Evolutionary conservation across 2,888 invertebrate genomes (phyloP), one percentile per base, ranked within the genome.

Genomic region (Vesta saturnalis): DNA sequence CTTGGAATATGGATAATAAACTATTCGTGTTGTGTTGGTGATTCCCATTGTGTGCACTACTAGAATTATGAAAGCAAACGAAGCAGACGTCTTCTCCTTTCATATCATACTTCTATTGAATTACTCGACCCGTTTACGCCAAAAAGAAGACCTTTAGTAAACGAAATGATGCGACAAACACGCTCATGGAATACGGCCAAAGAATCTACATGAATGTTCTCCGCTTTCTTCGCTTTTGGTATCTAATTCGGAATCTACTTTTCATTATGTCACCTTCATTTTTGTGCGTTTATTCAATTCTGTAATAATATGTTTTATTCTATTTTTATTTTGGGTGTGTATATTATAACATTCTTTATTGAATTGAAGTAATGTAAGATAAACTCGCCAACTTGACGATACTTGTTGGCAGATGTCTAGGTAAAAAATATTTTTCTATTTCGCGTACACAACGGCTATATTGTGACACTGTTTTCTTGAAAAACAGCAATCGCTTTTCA

Each of bases 81-180:
- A 67, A 62, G 57, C 62, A 67, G 67, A 58, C 61, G 54, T 62
- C 67, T 67, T 58, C 21, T 30, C 67, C 67, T 67, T 67, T 67
- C 62, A 57, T 58, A 67, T 67, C 58, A 30, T 58, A 49, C 35
- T 52, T 66, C 66, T 67, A 67, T 67, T 67, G 58, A 62, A 61
- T 67, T 58, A 46, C 57, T 52, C 58, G 67, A 43, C 57, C 62
- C 67, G 58, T 56, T 66, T 66, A 49, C 65, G 60, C 56, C 65
- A 66, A 66, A 64, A 66, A 66, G 65, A 66, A 64, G 60, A 55
- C 65, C 65, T 60, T 66, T 66, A 67, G 67, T 23, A 62, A 59
- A 59, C 61, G 67, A 61, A 67, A 67, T 61, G 62, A 52, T 54
- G 67, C 61, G 61, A 62, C 58, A 62, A 67, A 67, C 62, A 62